phyloP scores from a whole-genome alignment of 2,888 invertebrate species.

The Leucoma salicis region DNA sequence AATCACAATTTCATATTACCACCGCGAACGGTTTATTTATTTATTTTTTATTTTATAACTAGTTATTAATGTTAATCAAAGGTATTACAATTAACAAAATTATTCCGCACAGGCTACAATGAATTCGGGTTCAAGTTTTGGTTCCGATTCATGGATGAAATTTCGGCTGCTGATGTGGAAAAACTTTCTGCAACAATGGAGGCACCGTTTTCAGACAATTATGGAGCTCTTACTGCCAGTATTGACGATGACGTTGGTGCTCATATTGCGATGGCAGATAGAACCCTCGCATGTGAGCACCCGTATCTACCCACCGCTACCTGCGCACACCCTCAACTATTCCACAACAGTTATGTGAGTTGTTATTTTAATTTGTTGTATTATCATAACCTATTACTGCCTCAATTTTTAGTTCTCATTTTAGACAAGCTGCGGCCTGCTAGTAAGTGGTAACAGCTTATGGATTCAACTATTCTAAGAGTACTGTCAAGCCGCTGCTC shows the following conservation, averaged over 20 bases:
- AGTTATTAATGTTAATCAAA: no score
- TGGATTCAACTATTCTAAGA: no score
- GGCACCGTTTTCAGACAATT: slow-evolving; percentile 85
- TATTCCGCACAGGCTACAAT: slow-evolving; percentile 14
- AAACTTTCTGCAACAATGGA: slow-evolving; percentile 89
- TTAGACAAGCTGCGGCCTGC: no score
- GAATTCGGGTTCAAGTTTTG: slow-evolving; percentile 28
- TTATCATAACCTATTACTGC: no score
- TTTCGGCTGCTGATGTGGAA: slow-evolving; percentile 91
- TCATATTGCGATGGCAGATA: slow-evolving; percentile 86
- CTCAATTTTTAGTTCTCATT: no score
- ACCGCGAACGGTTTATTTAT: no score
- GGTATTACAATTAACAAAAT: no score
- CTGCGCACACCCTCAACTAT: slow-evolving; percentile 48
- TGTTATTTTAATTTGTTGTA: not conserved
- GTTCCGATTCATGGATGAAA: slow-evolving; percentile 72
- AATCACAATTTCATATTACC: no score
- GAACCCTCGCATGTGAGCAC: slow-evolving; percentile 65
- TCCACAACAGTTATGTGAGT: slow-evolving; percentile 57
- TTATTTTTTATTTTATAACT: no score
- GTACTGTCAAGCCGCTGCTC: no score
- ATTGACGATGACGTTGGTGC: slow-evolving; percentile 85
- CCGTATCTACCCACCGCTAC: slow-evolving; percentile 47
- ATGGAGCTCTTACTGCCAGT: slow-evolving; percentile 86
- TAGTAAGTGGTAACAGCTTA: no score